Evolutionary conservation across 2,888 invertebrate genomes (phyloP).

Genomic region (Scaptomyza reducta): DNA sequence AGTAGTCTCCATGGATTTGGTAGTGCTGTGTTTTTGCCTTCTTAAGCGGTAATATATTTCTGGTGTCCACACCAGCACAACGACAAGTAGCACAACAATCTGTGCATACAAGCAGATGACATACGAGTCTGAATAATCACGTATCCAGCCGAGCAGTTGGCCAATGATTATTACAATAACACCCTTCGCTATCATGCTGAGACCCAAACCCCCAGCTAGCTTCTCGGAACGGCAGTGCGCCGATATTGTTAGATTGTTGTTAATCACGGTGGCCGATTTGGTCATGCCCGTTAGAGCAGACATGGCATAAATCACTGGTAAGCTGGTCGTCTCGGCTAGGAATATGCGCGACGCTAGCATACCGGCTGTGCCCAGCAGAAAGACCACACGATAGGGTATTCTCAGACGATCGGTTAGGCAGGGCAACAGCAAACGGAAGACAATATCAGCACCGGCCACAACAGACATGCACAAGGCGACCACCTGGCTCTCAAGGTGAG

Average conservation of each 20-base stretch:
- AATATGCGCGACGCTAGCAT: slow-evolving; percentile 86
- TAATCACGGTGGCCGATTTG: slow-evolving; percentile 90
- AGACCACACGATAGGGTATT: slow-evolving; percentile 87
- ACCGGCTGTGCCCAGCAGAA: slow-evolving; percentile 87
- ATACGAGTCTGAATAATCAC: slow-evolving; percentile 88
- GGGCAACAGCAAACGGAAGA: slow-evolving; percentile 88
- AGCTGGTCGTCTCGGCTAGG: slow-evolving; percentile 86
- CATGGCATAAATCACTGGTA: slow-evolving; percentile 85
- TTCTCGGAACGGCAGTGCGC: slow-evolving; percentile 87
- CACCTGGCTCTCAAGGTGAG: slow-evolving; percentile 84
- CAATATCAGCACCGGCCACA: slow-evolving; percentile 88
- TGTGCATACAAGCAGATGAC: slow-evolving; percentile 87
- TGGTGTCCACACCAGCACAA: slow-evolving; percentile 86
- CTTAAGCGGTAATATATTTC: slow-evolving; percentile 85
- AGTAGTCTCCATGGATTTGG: slow-evolving; percentile 67
- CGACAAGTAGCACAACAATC: slow-evolving; percentile 85
- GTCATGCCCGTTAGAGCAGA: slow-evolving; percentile 88
- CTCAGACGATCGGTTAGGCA: slow-evolving; percentile 87
- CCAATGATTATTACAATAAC: slow-evolving; percentile 88
- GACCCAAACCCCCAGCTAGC: slow-evolving; percentile 88
- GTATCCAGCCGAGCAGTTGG: slow-evolving; percentile 87
- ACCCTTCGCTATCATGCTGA: slow-evolving; percentile 90
- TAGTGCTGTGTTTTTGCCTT: slow-evolving; percentile 66
- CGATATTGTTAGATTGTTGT: slow-evolving; percentile 89
- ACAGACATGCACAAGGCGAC: slow-evolving; percentile 90